A percentile compares a stretch with the other conserved stretches of the same genome.
These are phyloP conservation scores for Brachionus paranguensis DNA, from an alignment of 1,140 invertebrate genomes.

Conservation along the genomic window DNA sequence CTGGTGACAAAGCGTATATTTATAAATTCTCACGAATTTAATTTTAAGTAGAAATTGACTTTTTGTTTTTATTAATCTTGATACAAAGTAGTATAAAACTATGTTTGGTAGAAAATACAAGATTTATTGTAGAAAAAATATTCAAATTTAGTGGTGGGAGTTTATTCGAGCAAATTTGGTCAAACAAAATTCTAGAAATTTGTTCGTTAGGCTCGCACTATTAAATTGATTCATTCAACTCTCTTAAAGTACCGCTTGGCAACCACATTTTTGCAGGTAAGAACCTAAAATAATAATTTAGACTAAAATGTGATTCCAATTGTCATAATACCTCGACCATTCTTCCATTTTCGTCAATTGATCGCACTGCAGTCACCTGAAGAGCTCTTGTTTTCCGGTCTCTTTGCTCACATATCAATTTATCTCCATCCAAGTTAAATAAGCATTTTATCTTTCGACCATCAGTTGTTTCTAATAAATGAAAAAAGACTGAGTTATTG, in stretches of 20 bases:
- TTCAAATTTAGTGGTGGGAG: conserved; percentile 5
- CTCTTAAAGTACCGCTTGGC: conserved; percentile 8
- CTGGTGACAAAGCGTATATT: conserved; percentile 14
- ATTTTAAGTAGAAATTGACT: background rate
- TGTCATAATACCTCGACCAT: background rate
- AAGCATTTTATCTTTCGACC: conserved; percentile 29
- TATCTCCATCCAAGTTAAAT: conserved; percentile 17
- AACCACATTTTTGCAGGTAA: background rate
- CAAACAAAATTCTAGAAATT: background rate
- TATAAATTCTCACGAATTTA: conserved; percentile 28
- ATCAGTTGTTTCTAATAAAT: conserved; percentile 24
- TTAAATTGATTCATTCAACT: conserved; percentile 21
- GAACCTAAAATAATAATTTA: background rate
- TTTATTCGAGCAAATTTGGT: conserved; percentile 36
- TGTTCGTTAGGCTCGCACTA: conserved; percentile 41
- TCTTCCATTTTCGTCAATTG: conserved; percentile 6
- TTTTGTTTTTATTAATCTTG: background rate
- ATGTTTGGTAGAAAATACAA: background rate
- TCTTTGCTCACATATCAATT: background rate
- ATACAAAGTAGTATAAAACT: background rate
- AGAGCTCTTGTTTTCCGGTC: background rate
- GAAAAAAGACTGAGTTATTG: background rate
- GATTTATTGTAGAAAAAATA: conserved; percentile 19
- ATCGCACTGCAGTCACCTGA: background rate
- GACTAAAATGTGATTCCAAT: background rate